A percentile compares a stretch with the other conserved stretches of the same genome.
Evolutionary conservation across 2,113 vertebrate genomes (phyloP).

Genomic region (Morone chrysops): DNA sequence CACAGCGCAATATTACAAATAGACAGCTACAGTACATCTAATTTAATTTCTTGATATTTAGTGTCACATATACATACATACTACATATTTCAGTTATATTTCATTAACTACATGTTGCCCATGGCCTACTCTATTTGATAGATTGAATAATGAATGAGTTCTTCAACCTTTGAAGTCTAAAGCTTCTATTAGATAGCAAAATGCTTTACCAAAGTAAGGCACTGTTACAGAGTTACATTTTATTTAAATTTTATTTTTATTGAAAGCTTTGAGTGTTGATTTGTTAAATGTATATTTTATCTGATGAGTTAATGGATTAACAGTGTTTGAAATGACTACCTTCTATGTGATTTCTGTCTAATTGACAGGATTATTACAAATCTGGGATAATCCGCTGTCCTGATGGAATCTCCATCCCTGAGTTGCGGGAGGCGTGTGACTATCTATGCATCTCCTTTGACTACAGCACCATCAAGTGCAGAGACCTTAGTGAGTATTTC

Average conservation of each 20-base stretch:
- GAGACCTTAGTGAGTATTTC: conserved; percentile 96
- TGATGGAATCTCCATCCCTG: conserved; percentile 99
- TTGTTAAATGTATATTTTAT: background rate
- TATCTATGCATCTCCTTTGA: conserved; percentile 99
- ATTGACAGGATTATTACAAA: conserved; percentile 97
- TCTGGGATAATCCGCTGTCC: conserved; percentile 98
- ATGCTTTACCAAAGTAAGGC: background rate
- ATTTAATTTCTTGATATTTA: background rate
- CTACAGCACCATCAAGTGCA: conserved; percentile 99
- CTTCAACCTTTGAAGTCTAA: background rate
- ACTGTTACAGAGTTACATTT: background rate
- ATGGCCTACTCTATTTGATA: conserved; percentile 2
- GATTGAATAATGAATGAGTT: background rate
- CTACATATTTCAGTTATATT: background rate
- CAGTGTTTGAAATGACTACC: conserved; percentile 54
- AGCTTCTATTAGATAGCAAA: conserved; percentile 3
- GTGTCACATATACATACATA: background rate
- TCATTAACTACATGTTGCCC: background rate
- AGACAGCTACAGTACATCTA: background rate
- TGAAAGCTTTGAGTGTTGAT: background rate
- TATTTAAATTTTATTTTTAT: background rate
- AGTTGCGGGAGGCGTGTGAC: conserved; percentile 97
- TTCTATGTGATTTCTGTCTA: conserved; percentile 58
- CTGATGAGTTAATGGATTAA: conserved; percentile 12
- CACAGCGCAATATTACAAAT: background rate